Conservation (phyloP, 2,888 invertebrate genomes). For the Serripes groenlandicus region DNA sequence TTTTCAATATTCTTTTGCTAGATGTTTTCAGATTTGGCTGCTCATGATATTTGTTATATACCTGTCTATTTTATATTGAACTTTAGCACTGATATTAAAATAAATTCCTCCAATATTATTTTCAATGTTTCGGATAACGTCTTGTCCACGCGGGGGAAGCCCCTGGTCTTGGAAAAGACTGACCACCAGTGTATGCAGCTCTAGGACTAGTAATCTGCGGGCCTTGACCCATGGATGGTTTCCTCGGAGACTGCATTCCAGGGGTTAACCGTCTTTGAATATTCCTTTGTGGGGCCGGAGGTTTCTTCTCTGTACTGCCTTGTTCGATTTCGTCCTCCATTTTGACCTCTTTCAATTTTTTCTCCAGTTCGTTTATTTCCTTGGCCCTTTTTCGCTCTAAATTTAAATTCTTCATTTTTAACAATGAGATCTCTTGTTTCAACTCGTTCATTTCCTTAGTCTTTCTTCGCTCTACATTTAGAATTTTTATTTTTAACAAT, state of each 20-base stretch:
- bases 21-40: too few relatives aligned
- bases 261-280: conserved; percentile 5
- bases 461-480: conserved; percentile 20
- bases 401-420: conserved; percentile 32
- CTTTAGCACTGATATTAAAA: too few relatives aligned
- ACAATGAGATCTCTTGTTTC: conserved; percentile 38
- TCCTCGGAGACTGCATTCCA: conserved; percentile 8
- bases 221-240: neutral
- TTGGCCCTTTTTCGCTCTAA: conserved; percentile 24
- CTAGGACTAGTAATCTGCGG: conserved; percentile 7
- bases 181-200: neutral
- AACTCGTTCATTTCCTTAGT: conserved; percentile 27
- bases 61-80: too few relatives aligned
- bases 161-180: neutral
- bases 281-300: neutral
- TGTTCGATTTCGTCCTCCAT: conserved; percentile 14
- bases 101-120: too few relatives aligned
- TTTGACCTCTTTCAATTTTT: conserved; percentile 16
- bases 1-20: too few relatives aligned
- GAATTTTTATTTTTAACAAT: conserved; percentile 31
- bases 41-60: too few relatives aligned
- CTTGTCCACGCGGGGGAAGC: conserved; percentile 17
- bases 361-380: conserved; percentile 38
- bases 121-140: conserved; percentile 16
- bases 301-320: conserved; percentile 1